Base-by-base conservation (phyloP, 2,113 vertebrate species). In the Brienomyrus brachyistius region DNA sequence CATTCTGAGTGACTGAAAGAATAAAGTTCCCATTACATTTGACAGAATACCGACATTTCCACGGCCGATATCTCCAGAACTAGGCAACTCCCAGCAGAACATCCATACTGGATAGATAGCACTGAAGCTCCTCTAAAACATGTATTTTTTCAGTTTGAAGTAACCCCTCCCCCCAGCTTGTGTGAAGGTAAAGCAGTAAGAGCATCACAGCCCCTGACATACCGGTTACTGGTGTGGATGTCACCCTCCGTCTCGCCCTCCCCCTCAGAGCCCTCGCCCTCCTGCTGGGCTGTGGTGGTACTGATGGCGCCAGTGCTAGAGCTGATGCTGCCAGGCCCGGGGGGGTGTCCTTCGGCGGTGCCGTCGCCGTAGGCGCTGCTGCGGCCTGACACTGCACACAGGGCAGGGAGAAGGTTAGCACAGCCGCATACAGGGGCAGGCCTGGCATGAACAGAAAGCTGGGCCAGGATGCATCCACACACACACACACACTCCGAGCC, bases 271-370 rank as follows among this genome's bases (percentile, higher is more conserved):
- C 98, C 97, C 9, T 99, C 98, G 47, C 98, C 97, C 91, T 99
- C 98, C 92, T 98, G 98, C 93, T 99, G 98, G 66, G 98, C 98
- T 0, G 98, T 97, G 90, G 98, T 96, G 89, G 98, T 99, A 94
- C 98, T 99, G 94, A 99, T 99, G 52, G 98, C 98, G 0, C 98
- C 98, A 0, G 98, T 99, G 95, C 98, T 99, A 35, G 98, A 99
- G 93, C 98, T 99, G 93, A 99, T 94, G 0, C 98, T 99, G 91
- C 98, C 98, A 0, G 98, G 98, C 23, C 98, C 98, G 0, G 97
- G 95, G 0, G 97, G 97, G 88, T 99, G 98, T 0, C 98, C 98
- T 92, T 99, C 98, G 0, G 96, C 97, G 0, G 98, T 89, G 0
- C 97, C 97, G 92, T 99, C 98, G 0, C 98, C 98, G 0, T 99